Conservation (phyloP, 2,888 invertebrate species). For the Cataglyphis cursor region DNA sequence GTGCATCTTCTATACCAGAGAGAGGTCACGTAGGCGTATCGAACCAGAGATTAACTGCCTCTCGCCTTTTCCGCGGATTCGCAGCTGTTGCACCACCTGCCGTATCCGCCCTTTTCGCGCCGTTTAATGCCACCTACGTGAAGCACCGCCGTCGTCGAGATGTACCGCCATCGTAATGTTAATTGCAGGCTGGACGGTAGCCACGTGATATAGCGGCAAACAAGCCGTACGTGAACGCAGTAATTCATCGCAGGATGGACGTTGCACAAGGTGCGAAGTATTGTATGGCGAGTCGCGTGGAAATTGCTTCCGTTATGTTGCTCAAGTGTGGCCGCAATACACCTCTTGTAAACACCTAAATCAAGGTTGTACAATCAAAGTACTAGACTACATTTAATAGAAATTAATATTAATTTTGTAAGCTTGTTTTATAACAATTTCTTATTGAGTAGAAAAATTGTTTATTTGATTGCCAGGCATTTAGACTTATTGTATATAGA, state of each 20-base stretch:
- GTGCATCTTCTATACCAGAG: slow-evolving; percentile 49
- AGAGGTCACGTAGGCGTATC: slow-evolving; percentile 75
- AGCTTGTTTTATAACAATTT: background rate
- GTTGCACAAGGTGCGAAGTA: slow-evolving; percentile 22
- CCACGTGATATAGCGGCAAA: slow-evolving; percentile 41
- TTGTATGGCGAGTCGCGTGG: slow-evolving; percentile 17
- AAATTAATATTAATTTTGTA: background rate
- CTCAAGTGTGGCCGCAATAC: slow-evolving; percentile 23
- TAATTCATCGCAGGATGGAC: slow-evolving; percentile 34
- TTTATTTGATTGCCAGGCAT: background rate
- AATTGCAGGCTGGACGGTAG: slow-evolving; percentile 64
- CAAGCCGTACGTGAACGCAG: slow-evolving; percentile 38
- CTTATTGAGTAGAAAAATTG: background rate
- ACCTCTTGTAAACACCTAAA: background rate
- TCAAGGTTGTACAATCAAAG: background rate
- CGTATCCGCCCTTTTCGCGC: slow-evolving; percentile 82
- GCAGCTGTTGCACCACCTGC: slow-evolving; percentile 82
- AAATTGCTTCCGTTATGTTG: slow-evolving; percentile 42
- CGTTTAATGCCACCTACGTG: slow-evolving; percentile 79
- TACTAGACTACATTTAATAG: background rate
- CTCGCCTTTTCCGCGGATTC: slow-evolving; percentile 79
- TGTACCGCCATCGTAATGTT: slow-evolving; percentile 64
- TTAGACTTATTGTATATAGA: background rate
- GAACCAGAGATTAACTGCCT: slow-evolving; percentile 72
- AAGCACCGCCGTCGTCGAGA: slow-evolving; percentile 55